Evolutionary conservation across 2,797 vertebrate genomes (phyloP).

Genomic region (Clarias laeviceps): DNA sequence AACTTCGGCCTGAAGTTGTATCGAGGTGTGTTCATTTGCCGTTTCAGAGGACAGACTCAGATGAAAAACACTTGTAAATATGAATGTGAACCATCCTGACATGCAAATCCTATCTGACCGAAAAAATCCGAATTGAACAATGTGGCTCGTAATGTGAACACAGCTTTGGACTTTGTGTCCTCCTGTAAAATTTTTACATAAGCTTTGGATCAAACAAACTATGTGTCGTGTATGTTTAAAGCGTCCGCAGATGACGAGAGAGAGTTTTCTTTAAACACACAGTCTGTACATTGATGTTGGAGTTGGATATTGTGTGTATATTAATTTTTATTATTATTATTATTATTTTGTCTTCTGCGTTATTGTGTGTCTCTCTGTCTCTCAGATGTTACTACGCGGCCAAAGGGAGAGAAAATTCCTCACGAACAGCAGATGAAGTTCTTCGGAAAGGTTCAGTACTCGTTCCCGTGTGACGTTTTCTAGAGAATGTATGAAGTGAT

Average conservation of each 20-base stretch:
- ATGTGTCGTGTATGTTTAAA: neutral
- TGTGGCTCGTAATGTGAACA: no score
- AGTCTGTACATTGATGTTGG: neutral
- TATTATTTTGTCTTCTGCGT: neutral
- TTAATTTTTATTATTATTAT: no score
- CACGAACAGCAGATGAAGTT: constrained; percentile 96
- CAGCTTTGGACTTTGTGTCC: no score
- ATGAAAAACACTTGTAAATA: no score
- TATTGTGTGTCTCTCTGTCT: constrained; percentile 14
- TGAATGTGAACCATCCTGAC: neutral
- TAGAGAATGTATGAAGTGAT: neutral
- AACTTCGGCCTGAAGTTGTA: no score
- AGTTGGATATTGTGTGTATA: no score
- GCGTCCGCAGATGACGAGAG: neutral
- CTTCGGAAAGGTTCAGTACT: constrained; percentile 87
- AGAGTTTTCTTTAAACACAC: neutral
- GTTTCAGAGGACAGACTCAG: no score
- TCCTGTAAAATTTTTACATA: neutral
- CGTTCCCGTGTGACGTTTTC: neutral
- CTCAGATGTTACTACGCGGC: constrained; percentile 81
- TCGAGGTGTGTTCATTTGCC: no score
- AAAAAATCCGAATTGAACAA: no score
- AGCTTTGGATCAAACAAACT: neutral
- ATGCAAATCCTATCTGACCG: no score
- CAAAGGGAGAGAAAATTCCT: constrained; percentile 85